Percentiles rank a stretch among this genome's conserved stretches.
Conservation (phyloP, 2,113 vertebrate genomes). For the Andinoacara biseriatus region DNA sequence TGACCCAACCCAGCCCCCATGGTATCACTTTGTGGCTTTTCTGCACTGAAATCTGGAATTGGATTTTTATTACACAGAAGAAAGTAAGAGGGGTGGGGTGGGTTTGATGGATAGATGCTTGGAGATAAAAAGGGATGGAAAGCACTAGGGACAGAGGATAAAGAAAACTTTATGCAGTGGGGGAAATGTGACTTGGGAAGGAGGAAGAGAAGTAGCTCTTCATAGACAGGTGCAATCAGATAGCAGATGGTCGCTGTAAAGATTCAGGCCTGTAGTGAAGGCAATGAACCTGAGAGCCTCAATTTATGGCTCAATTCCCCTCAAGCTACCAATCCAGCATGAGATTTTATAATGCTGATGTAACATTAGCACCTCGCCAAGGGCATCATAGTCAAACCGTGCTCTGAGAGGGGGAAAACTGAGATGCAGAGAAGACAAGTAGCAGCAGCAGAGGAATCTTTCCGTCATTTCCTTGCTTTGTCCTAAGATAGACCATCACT, state of each 20-base stretch:
- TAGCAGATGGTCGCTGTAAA: slow-evolving; percentile 18
- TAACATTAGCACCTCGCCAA: slow-evolving; percentile 47
- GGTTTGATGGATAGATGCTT: slow-evolving; percentile 19
- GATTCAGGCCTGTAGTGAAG: slow-evolving; percentile 1
- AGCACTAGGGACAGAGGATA: background rate
- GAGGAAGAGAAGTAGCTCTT: background rate
- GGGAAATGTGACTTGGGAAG: background rate
- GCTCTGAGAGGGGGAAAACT: background rate
- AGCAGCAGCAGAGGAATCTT: slow-evolving; percentile 25
- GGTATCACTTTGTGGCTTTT: slow-evolving; percentile 50
- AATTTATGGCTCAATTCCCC: slow-evolving; percentile 44
- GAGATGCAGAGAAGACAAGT: slow-evolving; percentile 13
- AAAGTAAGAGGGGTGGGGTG: slow-evolving; percentile 15
- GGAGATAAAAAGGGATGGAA: slow-evolving; percentile 8
- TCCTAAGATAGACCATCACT: slow-evolving; percentile 40
- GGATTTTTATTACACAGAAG: slow-evolving; percentile 60
- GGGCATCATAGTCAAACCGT: slow-evolving; percentile 23
- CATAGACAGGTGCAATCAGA: slow-evolving; percentile 12
- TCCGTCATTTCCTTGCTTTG: slow-evolving; percentile 51
- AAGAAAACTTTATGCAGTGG: slow-evolving; percentile 2
- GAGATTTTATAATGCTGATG: slow-evolving; percentile 46
- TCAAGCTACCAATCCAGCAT: slow-evolving; percentile 18
- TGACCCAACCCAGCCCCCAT: slow-evolving; percentile 27
- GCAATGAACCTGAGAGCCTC: slow-evolving; percentile 35
- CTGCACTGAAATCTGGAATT: slow-evolving; percentile 56